Percentiles rank a stretch among this genome's conserved stretches.
These are phyloP conservation scores for Leucopternis melanops DNA, from an alignment of 2,113 vertebrate genomes.

Conservation along the genomic window DNA sequence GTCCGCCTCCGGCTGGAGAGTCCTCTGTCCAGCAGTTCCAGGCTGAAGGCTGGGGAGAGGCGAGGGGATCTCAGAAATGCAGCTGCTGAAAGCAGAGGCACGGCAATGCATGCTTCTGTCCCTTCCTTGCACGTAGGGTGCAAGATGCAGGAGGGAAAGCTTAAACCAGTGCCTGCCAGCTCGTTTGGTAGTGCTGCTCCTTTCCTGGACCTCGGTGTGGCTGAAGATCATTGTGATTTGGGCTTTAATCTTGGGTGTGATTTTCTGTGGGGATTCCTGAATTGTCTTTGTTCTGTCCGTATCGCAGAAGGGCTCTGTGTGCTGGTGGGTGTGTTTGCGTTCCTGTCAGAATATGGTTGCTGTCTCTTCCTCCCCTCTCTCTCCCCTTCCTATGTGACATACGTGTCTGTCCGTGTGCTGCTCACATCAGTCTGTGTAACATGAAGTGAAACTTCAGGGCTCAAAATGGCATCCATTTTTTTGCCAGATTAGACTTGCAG, in stretches of 20 bases:
- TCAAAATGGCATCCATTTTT: background rate
- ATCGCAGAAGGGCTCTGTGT: background rate
- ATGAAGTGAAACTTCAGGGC: background rate
- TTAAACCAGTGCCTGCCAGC: background rate
- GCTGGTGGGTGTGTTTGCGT: background rate
- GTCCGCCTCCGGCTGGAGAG: background rate
- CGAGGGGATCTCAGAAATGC: background rate
- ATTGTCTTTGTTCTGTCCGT: background rate
- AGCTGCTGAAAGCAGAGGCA: background rate
- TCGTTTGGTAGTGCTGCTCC: background rate
- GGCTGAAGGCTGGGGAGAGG: background rate
- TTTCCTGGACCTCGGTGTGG: background rate
- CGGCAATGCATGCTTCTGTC: accelerated
- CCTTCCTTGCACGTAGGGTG: background rate
- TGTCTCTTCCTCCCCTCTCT: background rate
- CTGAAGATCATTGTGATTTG: background rate
- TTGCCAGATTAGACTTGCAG: background rate
- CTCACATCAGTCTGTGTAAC: background rate
- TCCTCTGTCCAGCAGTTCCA: background rate
- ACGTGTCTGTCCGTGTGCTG: background rate
- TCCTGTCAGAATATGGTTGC: background rate
- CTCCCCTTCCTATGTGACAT: background rate
- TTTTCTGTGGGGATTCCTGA: background rate
- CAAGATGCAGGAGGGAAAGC: background rate
- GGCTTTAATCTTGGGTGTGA: background rate